Evolutionary conservation across 53 echinoderm and acorn worm genomes (phyloP).

Genomic region (Holothuria scabra): DNA sequence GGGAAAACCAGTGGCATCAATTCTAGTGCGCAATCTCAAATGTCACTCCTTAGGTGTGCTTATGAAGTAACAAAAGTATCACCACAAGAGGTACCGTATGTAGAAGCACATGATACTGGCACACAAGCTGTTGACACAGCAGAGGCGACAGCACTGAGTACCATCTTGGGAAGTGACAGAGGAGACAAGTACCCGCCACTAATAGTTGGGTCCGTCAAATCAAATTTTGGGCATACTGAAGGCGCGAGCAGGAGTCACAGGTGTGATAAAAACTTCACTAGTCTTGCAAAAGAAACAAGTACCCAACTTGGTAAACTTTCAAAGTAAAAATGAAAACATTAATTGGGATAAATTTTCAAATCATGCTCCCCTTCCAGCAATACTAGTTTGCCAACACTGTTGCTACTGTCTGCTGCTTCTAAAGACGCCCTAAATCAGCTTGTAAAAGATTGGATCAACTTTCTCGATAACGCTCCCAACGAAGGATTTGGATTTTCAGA

Average conservation of each 20-base stretch:
- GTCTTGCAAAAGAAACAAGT: conserved; percentile 37
- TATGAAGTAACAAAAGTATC: conserved; percentile 41
- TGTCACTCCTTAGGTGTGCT: conserved; percentile 11
- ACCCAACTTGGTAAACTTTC: conserved; percentile 52
- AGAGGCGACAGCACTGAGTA: conserved; percentile 49
- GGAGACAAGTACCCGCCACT: conserved; percentile 4
- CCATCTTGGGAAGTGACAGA: conserved; percentile 40
- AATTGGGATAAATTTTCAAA: conserved; percentile 20
- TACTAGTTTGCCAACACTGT: background rate
- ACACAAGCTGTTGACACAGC: conserved; percentile 52
- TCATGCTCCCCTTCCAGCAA: conserved; percentile 19
- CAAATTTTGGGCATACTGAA: conserved; percentile 47
- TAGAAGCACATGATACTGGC: conserved; percentile 67
- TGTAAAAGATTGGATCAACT: conserved; percentile 38
- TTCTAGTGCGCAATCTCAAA: conserved; percentile 53
- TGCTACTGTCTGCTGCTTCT: conserved; percentile 46
- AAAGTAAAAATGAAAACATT: conserved; percentile 17
- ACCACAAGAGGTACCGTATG: conserved; percentile 53
- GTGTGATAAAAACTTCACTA: conserved; percentile 49
- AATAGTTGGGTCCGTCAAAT: conserved; percentile 50
- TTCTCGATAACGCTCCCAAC: conserved; percentile 47
- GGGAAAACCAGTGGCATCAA: conserved; percentile 55
- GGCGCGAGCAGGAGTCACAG: conserved; percentile 50
- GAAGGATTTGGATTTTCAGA: conserved; percentile 50
- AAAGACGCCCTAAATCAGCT: conserved; percentile 26